Evolutionary conservation across 2,797 vertebrate species (phyloP).

Genomic region (Melanotaenia pygmaea): DNA sequence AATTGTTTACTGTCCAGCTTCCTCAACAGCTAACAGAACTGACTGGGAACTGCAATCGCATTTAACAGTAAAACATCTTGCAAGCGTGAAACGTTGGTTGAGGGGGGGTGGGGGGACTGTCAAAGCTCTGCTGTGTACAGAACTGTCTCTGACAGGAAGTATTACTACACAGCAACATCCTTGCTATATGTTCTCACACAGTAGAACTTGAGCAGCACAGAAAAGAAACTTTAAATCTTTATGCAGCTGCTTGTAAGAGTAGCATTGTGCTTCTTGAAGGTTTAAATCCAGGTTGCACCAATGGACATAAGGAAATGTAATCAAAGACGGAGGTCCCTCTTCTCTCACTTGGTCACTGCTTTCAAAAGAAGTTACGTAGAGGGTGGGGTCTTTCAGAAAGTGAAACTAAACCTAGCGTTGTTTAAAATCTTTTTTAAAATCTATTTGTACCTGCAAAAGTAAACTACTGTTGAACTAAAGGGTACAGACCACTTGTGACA

Average conservation of each 20-base stretch:
- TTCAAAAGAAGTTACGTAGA: neutral
- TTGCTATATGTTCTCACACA: neutral
- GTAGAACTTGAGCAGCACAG: neutral
- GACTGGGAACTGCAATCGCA: neutral
- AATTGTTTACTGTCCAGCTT: neutral
- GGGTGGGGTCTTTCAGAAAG: neutral
- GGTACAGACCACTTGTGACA: neutral
- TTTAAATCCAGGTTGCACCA: neutral
- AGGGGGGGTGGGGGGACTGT: neutral
- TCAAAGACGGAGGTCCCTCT: too few species aligned
- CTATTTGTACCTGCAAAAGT: neutral
- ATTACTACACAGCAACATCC: slow-evolving; percentile 6
- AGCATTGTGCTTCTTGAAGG: neutral
- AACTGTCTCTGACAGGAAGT: slow-evolving; percentile 30
- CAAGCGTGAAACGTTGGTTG: neutral
- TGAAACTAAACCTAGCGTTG: slow-evolving; percentile 2
- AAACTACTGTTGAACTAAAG: neutral
- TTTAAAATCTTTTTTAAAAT: neutral
- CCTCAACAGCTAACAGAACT: neutral
- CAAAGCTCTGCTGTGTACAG: neutral
- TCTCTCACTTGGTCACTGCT: too few species aligned
- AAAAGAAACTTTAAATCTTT: neutral
- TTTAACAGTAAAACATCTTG: neutral
- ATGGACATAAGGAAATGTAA: neutral
- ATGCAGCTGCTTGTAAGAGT: neutral